Evolutionary conservation across 92 coral and sea anemone genomes (phyloP).

Genomic region (Phymanthus crucifer): DNA sequence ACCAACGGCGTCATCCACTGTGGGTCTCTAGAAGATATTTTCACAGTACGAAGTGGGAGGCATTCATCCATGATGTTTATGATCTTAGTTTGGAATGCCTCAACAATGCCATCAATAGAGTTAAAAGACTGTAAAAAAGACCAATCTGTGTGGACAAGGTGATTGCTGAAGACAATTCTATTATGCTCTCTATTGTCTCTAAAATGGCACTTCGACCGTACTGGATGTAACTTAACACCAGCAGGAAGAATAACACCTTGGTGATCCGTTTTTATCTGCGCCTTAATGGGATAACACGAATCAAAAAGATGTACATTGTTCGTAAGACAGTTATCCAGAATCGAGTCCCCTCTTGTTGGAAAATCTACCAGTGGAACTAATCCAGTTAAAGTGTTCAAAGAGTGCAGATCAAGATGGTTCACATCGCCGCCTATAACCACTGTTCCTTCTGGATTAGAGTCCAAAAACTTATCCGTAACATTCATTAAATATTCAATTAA

Average conservation of each 20-base stretch:
- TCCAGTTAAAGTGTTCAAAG: constrained; percentile 16
- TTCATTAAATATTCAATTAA: neutral
- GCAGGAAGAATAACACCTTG: constrained; percentile 20
- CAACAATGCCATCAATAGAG: constrained; percentile 17
- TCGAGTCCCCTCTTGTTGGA: constrained; percentile 26
- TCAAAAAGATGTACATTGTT: constrained; percentile 20
- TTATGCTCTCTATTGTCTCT: constrained; percentile 25
- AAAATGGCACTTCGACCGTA: constrained; percentile 18
- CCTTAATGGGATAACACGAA: constrained; percentile 10
- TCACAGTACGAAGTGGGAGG: constrained; percentile 16
- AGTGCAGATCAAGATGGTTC: neutral
- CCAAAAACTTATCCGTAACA: neutral
- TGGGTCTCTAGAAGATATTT: constrained; percentile 24
- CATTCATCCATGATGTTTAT: constrained; percentile 28
- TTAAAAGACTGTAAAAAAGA: neutral
- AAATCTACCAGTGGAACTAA: constrained; percentile 26
- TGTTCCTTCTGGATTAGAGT: neutral
- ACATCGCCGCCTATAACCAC: neutral
- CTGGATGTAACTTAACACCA: constrained; percentile 20
- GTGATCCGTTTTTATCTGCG: constrained; percentile 26
- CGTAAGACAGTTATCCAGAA: constrained; percentile 27
- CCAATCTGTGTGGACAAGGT: neutral
- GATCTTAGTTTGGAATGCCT: constrained; percentile 18
- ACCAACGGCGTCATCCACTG: constrained; percentile 23
- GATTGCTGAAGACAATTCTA: neutral